Conservation (phyloP, 2,113 vertebrate genomes). For the Bungarus multicinctus region DNA sequence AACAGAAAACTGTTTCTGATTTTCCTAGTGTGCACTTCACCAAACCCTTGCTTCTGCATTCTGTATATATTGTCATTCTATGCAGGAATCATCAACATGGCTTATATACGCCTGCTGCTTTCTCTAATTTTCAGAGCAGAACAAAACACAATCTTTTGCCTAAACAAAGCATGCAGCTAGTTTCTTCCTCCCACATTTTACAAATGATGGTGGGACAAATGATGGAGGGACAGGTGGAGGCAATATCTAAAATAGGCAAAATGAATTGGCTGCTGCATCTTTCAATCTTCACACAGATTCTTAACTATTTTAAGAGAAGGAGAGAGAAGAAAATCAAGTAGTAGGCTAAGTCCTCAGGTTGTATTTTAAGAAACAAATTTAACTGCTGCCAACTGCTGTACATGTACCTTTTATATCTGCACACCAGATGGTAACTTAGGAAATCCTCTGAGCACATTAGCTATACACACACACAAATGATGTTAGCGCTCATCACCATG, state of each 20-base stretch:
- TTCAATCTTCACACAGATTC: slow-evolving; percentile 14
- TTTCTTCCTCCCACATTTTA: background rate
- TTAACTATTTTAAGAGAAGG: background rate
- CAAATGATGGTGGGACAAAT: background rate
- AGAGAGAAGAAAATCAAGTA: background rate
- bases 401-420: slow-evolving; percentile 47
- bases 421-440: slow-evolving; percentile 58
- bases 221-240: slow-evolving; percentile 25
- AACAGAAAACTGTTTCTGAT: slow-evolving; percentile 21
- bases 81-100: background rate
- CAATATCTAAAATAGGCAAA: background rate
- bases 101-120: background rate
- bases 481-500: background rate
- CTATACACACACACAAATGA: background rate
- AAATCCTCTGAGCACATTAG: slow-evolving; percentile 12
- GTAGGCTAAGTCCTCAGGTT: slow-evolving; percentile 34
- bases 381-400: slow-evolving; percentile 31
- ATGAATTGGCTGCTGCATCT: background rate
- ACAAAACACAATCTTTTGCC: background rate
- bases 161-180: too few species aligned
- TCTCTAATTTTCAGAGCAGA: background rate
- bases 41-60: slow-evolving; percentile 3
- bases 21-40: slow-evolving; percentile 40
- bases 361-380: slow-evolving; percentile 31
- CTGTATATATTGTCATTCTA: background rate